A percentile compares a stretch with the other conserved stretches of the same genome.
These are phyloP conservation scores for Drosophila borborema DNA, from an alignment of 2,888 invertebrate genomes.

Conservation along the genomic window DNA sequence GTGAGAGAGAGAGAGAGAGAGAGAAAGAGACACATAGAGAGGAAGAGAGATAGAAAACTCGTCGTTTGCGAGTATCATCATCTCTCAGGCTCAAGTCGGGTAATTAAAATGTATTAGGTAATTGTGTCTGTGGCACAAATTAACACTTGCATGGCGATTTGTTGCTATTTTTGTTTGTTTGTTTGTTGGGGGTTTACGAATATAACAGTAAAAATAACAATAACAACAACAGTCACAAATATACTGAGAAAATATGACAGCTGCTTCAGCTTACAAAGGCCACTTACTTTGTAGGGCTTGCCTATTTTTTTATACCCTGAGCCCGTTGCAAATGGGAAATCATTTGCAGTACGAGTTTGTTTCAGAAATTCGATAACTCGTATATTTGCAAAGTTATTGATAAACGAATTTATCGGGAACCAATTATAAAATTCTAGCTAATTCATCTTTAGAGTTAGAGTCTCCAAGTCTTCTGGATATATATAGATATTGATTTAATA, in stretches of 20 bases:
- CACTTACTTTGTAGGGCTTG: constrained; percentile 18
- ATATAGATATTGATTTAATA: too few species aligned
- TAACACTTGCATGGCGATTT: constrained; percentile 75
- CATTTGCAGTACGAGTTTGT: too few species aligned
- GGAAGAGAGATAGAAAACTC: constrained; percentile 7
- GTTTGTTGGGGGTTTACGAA: constrained; percentile 38
- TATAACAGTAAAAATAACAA: constrained; percentile 18
- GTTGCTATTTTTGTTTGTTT: constrained; percentile 51
- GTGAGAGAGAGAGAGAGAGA: not conserved
- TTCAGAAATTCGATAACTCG: too few species aligned
- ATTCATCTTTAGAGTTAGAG: too few species aligned
- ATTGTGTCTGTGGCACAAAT: constrained; percentile 79
- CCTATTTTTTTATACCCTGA: constrained; percentile 10
- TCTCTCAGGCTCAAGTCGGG: constrained; percentile 45
- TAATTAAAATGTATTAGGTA: constrained; percentile 78
- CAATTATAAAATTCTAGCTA: too few species aligned
- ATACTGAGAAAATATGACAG: constrained; percentile 36
- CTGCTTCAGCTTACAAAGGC: constrained; percentile 36
- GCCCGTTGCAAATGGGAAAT: too few species aligned
- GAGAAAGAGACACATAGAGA: not conserved
- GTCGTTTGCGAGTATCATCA: constrained; percentile 42
- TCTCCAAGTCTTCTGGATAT: too few species aligned
- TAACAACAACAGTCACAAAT: constrained; percentile 7
- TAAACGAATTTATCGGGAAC: too few species aligned
- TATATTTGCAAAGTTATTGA: too few species aligned